These are phyloP conservation scores for Hydroisotoma schaefferi DNA, from an alignment of 2,888 invertebrate genomes.

Conservation along the genomic window DNA sequence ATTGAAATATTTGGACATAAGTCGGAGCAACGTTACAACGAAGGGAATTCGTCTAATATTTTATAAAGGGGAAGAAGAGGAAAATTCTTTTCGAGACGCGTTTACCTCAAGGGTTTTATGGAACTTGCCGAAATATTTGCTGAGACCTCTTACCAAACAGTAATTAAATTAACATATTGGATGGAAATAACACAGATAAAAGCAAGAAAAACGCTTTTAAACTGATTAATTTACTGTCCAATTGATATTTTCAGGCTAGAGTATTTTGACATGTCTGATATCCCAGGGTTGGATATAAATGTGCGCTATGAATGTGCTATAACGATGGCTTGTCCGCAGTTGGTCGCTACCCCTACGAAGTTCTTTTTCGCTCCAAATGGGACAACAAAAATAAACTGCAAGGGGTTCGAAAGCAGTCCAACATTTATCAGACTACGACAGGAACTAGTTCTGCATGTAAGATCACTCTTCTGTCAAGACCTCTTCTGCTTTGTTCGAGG, in stretches of 20 bases:
- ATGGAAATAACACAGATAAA: not conserved
- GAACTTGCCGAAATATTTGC: constrained; percentile 5
- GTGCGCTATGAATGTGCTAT: constrained; percentile 5
- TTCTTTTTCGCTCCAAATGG: constrained; percentile 36
- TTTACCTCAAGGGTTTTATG: not conserved
- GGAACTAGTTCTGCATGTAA: constrained; percentile 25
- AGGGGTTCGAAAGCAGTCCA: constrained; percentile 8
- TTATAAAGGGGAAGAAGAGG: not conserved
- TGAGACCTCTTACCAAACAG: constrained; percentile 12
- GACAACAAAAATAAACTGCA: constrained; percentile 4
- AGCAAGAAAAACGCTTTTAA: not conserved
- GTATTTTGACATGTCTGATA: constrained; percentile 38
- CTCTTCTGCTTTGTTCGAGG: constrained; percentile 30
- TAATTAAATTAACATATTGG: not conserved
- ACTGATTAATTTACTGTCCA: not conserved
- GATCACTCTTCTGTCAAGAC: constrained; percentile 23
- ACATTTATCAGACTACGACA: constrained; percentile 17
- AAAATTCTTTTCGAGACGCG: not conserved
- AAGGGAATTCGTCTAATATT: constrained; percentile 29
- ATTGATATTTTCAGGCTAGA: constrained; percentile 17
- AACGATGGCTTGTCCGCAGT: constrained; percentile 29
- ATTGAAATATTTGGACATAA: constrained; percentile 40
- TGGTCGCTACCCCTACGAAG: constrained; percentile 30
- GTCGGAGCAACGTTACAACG: constrained; percentile 32
- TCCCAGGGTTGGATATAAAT: not conserved